These are phyloP conservation scores for Carcharodon carcharias DNA, from an alignment of 2,797 vertebrate species.

Conservation along the genomic window DNA sequence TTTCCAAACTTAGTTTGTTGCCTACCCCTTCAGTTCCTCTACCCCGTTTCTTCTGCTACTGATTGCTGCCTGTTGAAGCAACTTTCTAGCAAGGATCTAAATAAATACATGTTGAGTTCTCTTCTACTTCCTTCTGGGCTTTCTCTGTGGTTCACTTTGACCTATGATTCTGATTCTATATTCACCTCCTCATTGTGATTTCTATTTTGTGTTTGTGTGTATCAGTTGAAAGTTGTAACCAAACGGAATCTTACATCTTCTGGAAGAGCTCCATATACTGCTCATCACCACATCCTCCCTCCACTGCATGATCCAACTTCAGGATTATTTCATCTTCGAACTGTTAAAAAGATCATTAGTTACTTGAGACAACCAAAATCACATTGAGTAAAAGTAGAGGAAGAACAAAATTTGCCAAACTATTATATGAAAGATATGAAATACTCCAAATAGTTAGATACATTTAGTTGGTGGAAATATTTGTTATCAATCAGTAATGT, in stretches of 20 bases:
- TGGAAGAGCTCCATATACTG: slow-evolving; percentile 90
- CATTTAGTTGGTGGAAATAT: slow-evolving; percentile 14
- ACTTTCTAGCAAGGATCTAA: not conserved
- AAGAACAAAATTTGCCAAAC: not conserved
- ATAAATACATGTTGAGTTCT: not conserved
- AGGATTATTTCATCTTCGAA: slow-evolving; percentile 98
- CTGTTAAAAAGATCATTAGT: slow-evolving; percentile 52
- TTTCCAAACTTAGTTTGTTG: not conserved
- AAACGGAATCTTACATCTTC: slow-evolving; percentile 68
- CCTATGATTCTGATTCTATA: not conserved
- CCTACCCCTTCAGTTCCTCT: not conserved
- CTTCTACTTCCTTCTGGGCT: not conserved
- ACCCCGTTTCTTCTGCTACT: not conserved
- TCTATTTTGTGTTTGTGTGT: not conserved
- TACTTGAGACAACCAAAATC: not conserved
- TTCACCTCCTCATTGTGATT: not conserved
- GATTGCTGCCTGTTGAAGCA: not conserved
- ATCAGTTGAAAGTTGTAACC: not conserved
- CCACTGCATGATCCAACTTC: slow-evolving; percentile 95
- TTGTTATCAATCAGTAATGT: not conserved
- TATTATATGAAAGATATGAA: not conserved
- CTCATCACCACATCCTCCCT: slow-evolving; percentile 92
- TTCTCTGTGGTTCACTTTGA: not conserved
- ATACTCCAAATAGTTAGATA: not conserved
- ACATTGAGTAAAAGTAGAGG: not conserved